Base-by-base conservation (phyloP, 2,113 vertebrate species). In the Mastomys coucha region DNA sequence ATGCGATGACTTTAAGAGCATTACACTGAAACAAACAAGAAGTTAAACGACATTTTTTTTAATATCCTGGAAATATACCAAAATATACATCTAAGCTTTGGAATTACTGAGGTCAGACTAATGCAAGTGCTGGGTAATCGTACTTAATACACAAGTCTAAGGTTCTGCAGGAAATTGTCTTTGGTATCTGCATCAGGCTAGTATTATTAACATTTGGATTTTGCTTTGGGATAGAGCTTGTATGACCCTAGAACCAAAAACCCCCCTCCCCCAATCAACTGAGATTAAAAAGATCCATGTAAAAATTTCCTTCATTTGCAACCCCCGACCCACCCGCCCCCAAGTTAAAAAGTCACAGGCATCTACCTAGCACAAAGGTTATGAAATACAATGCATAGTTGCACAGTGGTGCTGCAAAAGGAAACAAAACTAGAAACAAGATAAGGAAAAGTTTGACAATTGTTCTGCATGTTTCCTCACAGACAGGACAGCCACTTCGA, bases 51-150 rank as follows among this genome's bases (percentile, higher is more conserved):
- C 99, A 99, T 98, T 98, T 99, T 98, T 96, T 96, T 99, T 98
- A 98, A 99, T 99, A 99, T 99, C 99, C 99, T 99, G 99, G 99
- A 99, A 99, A 99, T 99, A 99, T 99, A 99, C 99, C 99, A 99
- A 99, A 99, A 99, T 99, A 99, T 99, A 99, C 99, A 99, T 99
- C 99, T 99, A 99, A 99, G 99, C 99, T 99, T 99, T 99, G 99
- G 99, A 99, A 99, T 99, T 99, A 99, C 99, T 99, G 99, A 99
- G 99, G 99, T 99, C 99, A 99, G 99, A 99, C 99, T 99, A 99
- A 99, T 99, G 99, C 99, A 99, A 99, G 99, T 99, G 99, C 99
- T 99, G 99, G 99, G 99, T 99, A 99, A 98, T 99, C 99, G 99
- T 99, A 99, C 99, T 99, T 99, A 99, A 99, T 99, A 99, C 99